Evolutionary conservation across 2,888 invertebrate genomes (phyloP), one percentile per base, ranked within the genome.

Genomic region (Sarcophaga subvicina): DNA sequence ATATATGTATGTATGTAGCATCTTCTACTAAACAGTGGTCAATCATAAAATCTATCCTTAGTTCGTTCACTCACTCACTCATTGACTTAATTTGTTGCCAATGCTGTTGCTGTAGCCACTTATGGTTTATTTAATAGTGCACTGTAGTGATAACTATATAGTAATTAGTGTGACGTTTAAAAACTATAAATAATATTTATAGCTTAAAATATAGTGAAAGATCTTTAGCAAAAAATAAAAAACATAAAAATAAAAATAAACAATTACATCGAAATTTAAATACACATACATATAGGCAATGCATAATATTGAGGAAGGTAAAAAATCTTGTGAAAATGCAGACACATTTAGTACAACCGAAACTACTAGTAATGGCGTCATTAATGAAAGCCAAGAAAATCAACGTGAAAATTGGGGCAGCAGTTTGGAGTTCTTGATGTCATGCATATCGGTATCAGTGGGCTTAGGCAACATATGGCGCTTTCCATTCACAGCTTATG

Each of bases 401-500:
- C 22, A 90, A 64, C 88, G 90, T 12, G 88, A 90, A 1, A 91
- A 89, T 75, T 96, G 96, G 96, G 94, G 94, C 12, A 96, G 95
- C 90, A 95, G 95, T 71, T 90, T 95, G 11, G 96, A 96, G 91
- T 96, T 96, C 90, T 94, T 96, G 1, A 96, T 96, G 95, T 96
- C 96, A 0, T 96, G 96, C 89, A 96, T 96, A 83, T 95, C 96
- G 72, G 95, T 96, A 84, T 96, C 96, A 0, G 96, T 96, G 14
- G 96, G 96, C 0, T 93, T 96, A 63, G 96, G 96, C 87, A 96
- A 96, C 91, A 95, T 96, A 62, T 96, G 96, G 96, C 93, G 96
- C n/a, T 95, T 95, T 91, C 95, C 95, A 0, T 95, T 94, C 88
- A 94, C 94, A 4, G 96, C 96, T 2, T 96, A 95, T 90, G 95